Base-by-base conservation (phyloP, 1,140 invertebrate genomes). In the Brachionus asplanchnoidis region DNA sequence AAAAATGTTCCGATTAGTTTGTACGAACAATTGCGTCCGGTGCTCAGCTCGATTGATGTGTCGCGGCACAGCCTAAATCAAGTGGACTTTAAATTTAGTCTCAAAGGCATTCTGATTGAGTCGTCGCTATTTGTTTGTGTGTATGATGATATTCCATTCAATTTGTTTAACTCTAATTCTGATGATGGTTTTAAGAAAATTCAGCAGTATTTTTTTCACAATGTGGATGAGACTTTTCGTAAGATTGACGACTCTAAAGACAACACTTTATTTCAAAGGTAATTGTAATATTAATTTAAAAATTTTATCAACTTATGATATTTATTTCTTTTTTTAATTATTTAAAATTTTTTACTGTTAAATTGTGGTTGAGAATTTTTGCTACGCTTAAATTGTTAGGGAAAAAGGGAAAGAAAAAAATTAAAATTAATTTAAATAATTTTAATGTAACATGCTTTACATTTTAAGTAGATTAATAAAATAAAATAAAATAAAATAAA, bases 101-200 rank as follows among this genome's bases (percentile, higher is more conserved):
- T 82, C 6, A 82, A 44, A 82, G 42, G 79, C 3, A 36, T 82
- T 20, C 28, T 82, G 40, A 20, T 82, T 14, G 79, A 82, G 32
- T 82, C 79, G 4, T 60, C 79, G 6, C 40, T 82, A 9, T 82
- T 32, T 65, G 28, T 82, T 12, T 82, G 53, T 26, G 79, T 68
- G 0, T 82, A 65, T 82, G 53, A 82, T 44, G 79, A 82, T 28
- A 68, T 82, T 26, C 79, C 79, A 23, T 65, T 82, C 40, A 82
- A 65, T 68, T 65, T 82, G 28, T 60, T 82, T 46, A 46, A 65
- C 44, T 42, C 23, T 3, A 73, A 17, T 42, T 73, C 9, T 42
- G 28, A 20, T 0, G 68, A 73, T 73, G 28, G 68, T 14, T 73
- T 20, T 20, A 73, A 42, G 42, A 73, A 73, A 42, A 42, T 73